These are phyloP conservation scores for Osmerus eperlanus DNA, from an alignment of 2,113 vertebrate species.

Conservation along the genomic window DNA sequence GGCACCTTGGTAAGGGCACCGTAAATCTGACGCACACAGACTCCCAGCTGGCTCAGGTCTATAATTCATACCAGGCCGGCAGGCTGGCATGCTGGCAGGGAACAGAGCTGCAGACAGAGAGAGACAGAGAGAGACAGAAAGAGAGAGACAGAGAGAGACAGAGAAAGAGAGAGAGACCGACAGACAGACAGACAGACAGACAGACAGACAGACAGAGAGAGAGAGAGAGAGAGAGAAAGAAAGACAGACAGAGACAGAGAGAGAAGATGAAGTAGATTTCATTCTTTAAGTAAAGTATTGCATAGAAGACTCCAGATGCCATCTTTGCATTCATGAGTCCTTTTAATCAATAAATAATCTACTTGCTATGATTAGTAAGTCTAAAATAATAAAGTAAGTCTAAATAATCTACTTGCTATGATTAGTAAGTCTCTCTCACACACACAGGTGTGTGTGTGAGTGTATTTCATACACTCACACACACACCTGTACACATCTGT, in stretches of 20 bases:
- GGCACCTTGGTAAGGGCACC: conserved; percentile 37
- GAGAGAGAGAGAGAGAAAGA: neutral
- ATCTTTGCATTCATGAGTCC: conserved; percentile 62
- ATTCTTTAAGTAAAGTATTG: too few species aligned
- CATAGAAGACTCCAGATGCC: conserved; percentile 50
- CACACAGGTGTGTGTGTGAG: too few species aligned
- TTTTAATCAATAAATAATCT: conserved; percentile 72
- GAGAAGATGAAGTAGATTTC: neutral
- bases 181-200: neutral
- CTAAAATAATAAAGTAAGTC: too few species aligned
- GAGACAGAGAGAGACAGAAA: neutral
- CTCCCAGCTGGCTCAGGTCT: conserved; percentile 42
- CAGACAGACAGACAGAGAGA: neutral
- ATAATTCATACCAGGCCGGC: conserved; percentile 32
- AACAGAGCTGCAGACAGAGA: conserved; percentile 28
- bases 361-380: conserved; percentile 7
- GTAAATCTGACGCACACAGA: conserved; percentile 40
- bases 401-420: conserved; percentile 58
- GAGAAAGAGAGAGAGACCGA: too few species aligned
- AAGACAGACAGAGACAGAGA: neutral
- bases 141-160: neutral
- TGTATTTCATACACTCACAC: neutral
- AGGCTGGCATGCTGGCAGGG: conserved; percentile 24
- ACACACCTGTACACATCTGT: neutral
- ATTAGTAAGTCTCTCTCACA: neutral